Base-by-base conservation (phyloP, 2,797 vertebrate species). In the Poeciliopsis gracilis region DNA sequence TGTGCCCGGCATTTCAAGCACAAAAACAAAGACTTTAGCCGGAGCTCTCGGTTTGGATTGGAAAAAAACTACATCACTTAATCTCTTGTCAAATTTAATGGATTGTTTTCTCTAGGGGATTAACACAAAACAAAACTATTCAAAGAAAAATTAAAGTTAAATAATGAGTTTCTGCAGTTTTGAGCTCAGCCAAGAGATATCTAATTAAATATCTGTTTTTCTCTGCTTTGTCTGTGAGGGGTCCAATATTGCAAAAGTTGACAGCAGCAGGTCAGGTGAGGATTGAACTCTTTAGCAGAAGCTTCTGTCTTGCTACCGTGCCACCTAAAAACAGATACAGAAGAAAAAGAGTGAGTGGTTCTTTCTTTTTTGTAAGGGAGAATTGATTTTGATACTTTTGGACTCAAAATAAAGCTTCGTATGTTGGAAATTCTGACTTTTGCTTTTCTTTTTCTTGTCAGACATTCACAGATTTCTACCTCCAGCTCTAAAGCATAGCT, bases 1-100 rank as follows among this genome's bases (percentile, higher is more conserved):
- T 92, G 89, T 92, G 91, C 80, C 76, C 77, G 51, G 91, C 87
- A 91, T 93, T 89, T 88, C 89, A 92, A 93, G 80, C 78, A 41
- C 81, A 38, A 84, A 74, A 76, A 82, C 84, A 86, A 82, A 79
- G 81, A 78, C 76, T 69, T 78, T 49, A 73, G 81, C 83, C 83
- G 80, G 11, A 80, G 78, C 85, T 76, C 81, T 69, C 59, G 53
- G 78, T 82, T 82, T 84, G 75, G 81, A 83, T 76, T 75, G 77
- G n/a, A 41, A 23, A 63, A 30, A 73, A 73, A 77, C 77, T 59
- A 77, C 76, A 23, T 87, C 72, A 49, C 80, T 91, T 90, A 82
- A 91, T 90, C 84, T 86, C 15, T 53, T 77, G 59, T 87, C 77
- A 72, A 51, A 75, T 80, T 77, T 88, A 82, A 90, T 87, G 89